Percentiles rank a stretch among this genome's conserved stretches.
Conservation (phyloP, 2,113 vertebrate genomes). For the Ramphastos sulfuratus region DNA sequence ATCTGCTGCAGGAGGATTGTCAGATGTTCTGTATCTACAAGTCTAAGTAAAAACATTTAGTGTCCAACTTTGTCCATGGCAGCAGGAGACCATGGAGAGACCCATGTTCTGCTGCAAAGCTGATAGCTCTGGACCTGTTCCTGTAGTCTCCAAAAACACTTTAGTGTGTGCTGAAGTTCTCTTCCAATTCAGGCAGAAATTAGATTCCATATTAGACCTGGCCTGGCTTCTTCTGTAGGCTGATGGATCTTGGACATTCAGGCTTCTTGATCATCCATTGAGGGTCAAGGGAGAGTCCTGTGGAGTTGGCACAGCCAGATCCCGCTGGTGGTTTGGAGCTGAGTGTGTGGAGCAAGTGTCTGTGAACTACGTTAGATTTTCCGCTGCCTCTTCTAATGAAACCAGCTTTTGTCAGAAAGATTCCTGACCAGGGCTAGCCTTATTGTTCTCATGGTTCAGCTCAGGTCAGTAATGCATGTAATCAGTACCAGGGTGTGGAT, state of each 20-base stretch:
- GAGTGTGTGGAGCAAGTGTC: neutral
- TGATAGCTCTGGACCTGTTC: neutral
- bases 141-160: neutral
- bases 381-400: neutral
- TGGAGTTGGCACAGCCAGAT: accelerated
- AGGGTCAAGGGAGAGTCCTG: neutral
- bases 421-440: conserved; percentile 56
- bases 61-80: neutral
- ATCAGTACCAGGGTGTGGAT: conserved; percentile 63
- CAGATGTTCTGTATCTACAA: neutral
- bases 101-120: neutral
- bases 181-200: neutral
- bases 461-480: conserved; percentile 66
- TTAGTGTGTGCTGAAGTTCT: neutral
- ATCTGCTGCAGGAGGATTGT: neutral
- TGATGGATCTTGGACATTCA: neutral
- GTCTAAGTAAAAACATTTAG: neutral
- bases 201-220: neutral
- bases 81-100: neutral
- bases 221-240: accelerated
- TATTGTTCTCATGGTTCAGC: conserved; percentile 61
- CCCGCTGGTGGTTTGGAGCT: neutral
- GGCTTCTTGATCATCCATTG: neutral
- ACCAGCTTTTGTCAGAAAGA: conserved; percentile 45
- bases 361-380: neutral